Base-by-base conservation (phyloP, 2,888 invertebrate genomes). In the Eristalis pertinax region DNA sequence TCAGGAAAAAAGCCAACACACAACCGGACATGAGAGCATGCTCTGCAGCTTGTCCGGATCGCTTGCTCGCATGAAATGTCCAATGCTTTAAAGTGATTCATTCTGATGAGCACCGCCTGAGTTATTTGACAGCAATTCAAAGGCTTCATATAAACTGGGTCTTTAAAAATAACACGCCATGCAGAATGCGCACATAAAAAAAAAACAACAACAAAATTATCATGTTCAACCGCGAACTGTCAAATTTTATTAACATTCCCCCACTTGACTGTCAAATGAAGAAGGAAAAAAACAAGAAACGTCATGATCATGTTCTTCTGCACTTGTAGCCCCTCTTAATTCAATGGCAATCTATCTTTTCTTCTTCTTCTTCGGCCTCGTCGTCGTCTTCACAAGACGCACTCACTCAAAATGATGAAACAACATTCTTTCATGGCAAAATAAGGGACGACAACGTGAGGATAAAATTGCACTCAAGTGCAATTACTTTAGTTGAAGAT, bases 401-500 rank as follows among this genome's bases (percentile, higher is more conserved):
- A 60, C 26, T 26, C 50, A 50, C 50, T 60, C 60, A 11, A 60
- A 24, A 60, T 26, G 13, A 58, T 22, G 13, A 24, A 58, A 58
- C 56, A 13, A 58, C 58, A 60, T 60, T 60, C 26, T 26, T 60
- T 4, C 19, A 50, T 50, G 50, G 38, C 26, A 60, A 24, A 29
- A 15, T 24, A 22, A 26, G 13, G 60, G 24, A 11, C n/a, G n/a
- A 60, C 60, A 43, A 10, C 41, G 41, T 10, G 8, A 62, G 29
- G 13, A 77, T 64, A 72, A 72, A 78, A 65, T 65, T 58, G 26
- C 72, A 58, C 62, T 62, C 62, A 67, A 67, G 60, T 62, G 67
- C 68, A 67, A 80, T 80, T 80, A 62, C 68, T 74, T 70, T 58
- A 4, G 32, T n/a, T 26, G 22, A 41, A 69, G 69, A 69, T 63